Conservation (phyloP, 2,797 vertebrate species). For the Poliocrania exsul region DNA sequence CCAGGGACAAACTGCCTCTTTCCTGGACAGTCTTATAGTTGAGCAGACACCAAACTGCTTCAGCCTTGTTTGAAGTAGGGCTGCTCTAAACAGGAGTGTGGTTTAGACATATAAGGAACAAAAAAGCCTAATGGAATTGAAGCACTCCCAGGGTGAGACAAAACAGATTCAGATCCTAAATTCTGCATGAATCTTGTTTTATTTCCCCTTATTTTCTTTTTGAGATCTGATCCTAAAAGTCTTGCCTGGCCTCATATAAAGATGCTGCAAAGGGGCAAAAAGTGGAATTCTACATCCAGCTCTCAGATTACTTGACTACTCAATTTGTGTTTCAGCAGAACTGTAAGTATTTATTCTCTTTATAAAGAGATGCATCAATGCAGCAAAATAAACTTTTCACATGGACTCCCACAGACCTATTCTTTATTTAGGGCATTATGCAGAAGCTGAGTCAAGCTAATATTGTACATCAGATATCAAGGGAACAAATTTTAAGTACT, state of each 20-base stretch:
- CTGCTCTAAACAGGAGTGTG: not conserved
- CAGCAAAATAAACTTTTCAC: slow-evolving; percentile 11
- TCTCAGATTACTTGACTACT: not conserved
- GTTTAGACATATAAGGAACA: not conserved
- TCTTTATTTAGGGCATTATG: not conserved
- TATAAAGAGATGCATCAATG: not conserved
- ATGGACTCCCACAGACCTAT: not conserved
- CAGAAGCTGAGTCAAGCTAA: slow-evolving; percentile 2
- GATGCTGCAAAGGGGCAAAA: not conserved
- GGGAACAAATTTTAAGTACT: not conserved
- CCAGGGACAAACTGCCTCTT: not conserved
- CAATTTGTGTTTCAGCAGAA: not conserved
- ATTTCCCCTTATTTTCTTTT: not conserved
- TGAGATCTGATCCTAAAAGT: not conserved
- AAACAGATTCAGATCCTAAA: not conserved
- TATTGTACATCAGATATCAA: not conserved
- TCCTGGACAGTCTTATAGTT: rapidly evolving
- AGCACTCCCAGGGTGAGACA: not conserved
- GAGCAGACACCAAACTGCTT: not conserved
- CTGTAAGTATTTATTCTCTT: not conserved
- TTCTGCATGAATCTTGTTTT: not conserved
- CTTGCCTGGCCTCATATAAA: not conserved
- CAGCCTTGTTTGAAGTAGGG: not conserved
- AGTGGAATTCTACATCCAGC: not conserved
- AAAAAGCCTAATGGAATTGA: not conserved